Evolutionary conservation across 2,888 invertebrate species (phyloP), one percentile per base, ranked within the genome.

Genomic region (Hirtodrosophila trivittata): DNA sequence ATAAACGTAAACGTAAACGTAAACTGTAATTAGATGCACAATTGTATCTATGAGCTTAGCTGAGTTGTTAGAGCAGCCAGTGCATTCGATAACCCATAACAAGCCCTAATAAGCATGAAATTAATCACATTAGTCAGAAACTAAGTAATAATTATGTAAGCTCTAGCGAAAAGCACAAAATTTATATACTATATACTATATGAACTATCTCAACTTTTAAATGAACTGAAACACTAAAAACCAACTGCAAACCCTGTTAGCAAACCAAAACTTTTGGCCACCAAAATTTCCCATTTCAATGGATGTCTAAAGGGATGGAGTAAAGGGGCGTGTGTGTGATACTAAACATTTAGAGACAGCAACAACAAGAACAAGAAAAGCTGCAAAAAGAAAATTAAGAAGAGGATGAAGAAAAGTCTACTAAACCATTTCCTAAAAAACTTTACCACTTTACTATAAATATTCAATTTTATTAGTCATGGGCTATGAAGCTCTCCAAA

Each of bases 271-370:
- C 33, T 33, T 46, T 30, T 30, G 4, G 1, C 18, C 18, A 2
- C 18, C n/a, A 30, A n/a, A n/a, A n/a, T n/a, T n/a, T n/a, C n/a
- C n/a, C n/a, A n/a, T 35, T 39, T 47, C 38, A 16, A 51, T 43
- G 38, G 33, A 50, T 37, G 28, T 18, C 25, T 16, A 25, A 45
- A n/a, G 32, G 47, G 42, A 67, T 47, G 47, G 26, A 55, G 62
- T 43, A 66, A 85, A 64, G 47, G 66, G 84, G 75, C 73, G 69
- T 73, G 82, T 73, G 82, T 88, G 86, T 85, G 87, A 86, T 82
- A 83, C 86, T 88, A 84, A 88, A 75, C 59, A 72, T 72, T 68
- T 76, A 87, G 74, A 69, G 65, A 45, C 75, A 75, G 65, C 75
- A 65, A 73, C 45, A 68, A 50, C 33, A 64, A 60, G 26, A 56